Percentiles rank a stretch among this genome's conserved stretches.
Conservation (phyloP, 2,888 invertebrate species). For the Drosophila phalerata region DNA sequence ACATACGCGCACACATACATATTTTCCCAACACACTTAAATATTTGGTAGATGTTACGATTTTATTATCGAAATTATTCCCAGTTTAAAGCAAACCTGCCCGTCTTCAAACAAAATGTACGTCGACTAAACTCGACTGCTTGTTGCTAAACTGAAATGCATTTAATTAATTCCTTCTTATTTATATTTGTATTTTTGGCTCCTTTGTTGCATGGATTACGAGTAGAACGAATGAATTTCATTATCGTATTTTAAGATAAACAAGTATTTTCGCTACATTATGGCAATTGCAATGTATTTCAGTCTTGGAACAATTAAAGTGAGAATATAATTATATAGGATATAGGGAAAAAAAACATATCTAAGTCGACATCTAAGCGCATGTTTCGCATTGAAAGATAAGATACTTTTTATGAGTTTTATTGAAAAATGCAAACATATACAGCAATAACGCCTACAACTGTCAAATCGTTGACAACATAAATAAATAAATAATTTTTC, state of each 20-base stretch:
- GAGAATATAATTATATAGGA: slow-evolving; percentile 2
- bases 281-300: slow-evolving; percentile 27
- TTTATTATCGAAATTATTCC: slow-evolving; percentile 46
- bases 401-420: slow-evolving; percentile 13
- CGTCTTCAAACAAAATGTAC: slow-evolving; percentile 38
- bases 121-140: slow-evolving; percentile 39
- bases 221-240: slow-evolving; percentile 50
- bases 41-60: slow-evolving; percentile 53
- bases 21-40: slow-evolving; percentile 23
- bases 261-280: slow-evolving; percentile 51
- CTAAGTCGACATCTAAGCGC: slow-evolving; percentile 16
- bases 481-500: slow-evolving; percentile 48
- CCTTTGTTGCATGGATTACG: slow-evolving; percentile 18
- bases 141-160: slow-evolving; percentile 57
- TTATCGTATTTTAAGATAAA: slow-evolving; percentile 54
- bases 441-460: slow-evolving; percentile 67
- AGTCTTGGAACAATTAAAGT: background rate
- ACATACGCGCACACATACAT: slow-evolving; percentile 34
- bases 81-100: slow-evolving; percentile 25
- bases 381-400: slow-evolving; percentile 47
- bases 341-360: background rate
- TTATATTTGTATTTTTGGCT: slow-evolving; percentile 16
- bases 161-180: slow-evolving; percentile 48
- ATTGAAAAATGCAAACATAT: slow-evolving; percentile 49
- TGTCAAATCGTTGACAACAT: slow-evolving; percentile 60